A percentile compares a stretch with the other conserved stretches of the same genome.
Evolutionary conservation across 2,797 vertebrate species (phyloP).

Genomic region (Poecilia wingei): DNA sequence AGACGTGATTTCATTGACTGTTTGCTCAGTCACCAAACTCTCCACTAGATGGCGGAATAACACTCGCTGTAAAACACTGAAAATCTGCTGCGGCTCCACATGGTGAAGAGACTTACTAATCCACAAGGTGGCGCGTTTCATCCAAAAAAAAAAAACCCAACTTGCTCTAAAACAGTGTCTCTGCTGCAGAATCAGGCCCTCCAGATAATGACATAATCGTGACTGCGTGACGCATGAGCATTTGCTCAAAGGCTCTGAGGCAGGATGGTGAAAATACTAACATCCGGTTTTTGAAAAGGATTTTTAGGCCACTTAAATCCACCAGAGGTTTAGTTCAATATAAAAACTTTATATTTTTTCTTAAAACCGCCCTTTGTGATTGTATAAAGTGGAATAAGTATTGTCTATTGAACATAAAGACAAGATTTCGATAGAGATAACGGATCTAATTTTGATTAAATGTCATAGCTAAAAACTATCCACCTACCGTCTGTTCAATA

Average conservation of each 20-base stretch:
- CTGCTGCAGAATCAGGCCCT: slow-evolving; percentile 12
- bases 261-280: not conserved
- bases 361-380: not conserved
- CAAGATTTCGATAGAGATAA: not conserved
- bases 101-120: not conserved
- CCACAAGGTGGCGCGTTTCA: slow-evolving; percentile 57
- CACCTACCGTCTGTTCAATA: not conserved
- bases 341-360: not conserved
- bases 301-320: not conserved
- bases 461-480: not conserved
- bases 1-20: not conserved
- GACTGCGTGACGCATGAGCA: not conserved
- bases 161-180: not conserved
- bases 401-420: not conserved
- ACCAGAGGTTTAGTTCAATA: not conserved
- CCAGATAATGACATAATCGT: slow-evolving; percentile 11
- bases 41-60: slow-evolving; percentile 75
- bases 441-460: not conserved
- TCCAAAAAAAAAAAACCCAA: not conserved
- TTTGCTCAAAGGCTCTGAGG: not conserved
- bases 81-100: not conserved
- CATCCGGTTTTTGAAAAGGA: not conserved
- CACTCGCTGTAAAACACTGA: slow-evolving; percentile 32
- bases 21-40: not conserved
- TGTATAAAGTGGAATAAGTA: not conserved